Evolutionary conservation across 2,888 invertebrate species (phyloP).

Genomic region (Callosobruchus maculatus): DNA sequence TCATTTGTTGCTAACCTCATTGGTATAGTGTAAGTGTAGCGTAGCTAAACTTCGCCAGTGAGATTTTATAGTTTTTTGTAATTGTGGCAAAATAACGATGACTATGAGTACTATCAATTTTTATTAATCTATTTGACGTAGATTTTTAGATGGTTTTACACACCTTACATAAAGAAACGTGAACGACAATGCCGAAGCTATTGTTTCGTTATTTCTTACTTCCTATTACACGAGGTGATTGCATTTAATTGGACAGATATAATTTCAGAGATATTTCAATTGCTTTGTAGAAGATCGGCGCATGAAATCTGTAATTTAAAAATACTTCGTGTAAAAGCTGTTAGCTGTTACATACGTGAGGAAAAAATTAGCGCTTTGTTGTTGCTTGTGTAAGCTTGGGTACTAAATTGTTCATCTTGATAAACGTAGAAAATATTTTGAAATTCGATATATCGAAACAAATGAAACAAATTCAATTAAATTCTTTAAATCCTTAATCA

Average conservation of each 20-base stretch:
- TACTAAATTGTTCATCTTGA: not conserved
- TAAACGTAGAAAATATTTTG: not conserved
- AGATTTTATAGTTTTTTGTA: no score
- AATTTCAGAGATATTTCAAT: not conserved
- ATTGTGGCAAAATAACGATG: no score
- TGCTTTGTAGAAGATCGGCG: not conserved
- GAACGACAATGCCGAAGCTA: not conserved
- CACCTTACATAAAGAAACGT: not conserved
- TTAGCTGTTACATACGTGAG: not conserved
- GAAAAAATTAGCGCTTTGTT: not conserved
- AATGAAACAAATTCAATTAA: no score
- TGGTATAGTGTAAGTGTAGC: no score
- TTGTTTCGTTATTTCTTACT: not conserved
- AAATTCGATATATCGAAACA: no score
- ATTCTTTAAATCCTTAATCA: no score
- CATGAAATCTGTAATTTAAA: not conserved
- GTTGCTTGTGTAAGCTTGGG: not conserved
- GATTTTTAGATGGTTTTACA: no score
- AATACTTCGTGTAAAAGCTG: not conserved
- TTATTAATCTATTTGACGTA: no score
- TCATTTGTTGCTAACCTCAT: no score
- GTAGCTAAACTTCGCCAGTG: no score
- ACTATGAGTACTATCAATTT: no score
- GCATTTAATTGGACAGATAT: not conserved
- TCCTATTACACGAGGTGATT: not conserved